A percentile compares a stretch with the other conserved stretches of the same genome.
These are phyloP conservation scores for Drosophila sp. DNA, from an alignment of 1,140 invertebrate genomes.

Conservation along the genomic window DNA sequence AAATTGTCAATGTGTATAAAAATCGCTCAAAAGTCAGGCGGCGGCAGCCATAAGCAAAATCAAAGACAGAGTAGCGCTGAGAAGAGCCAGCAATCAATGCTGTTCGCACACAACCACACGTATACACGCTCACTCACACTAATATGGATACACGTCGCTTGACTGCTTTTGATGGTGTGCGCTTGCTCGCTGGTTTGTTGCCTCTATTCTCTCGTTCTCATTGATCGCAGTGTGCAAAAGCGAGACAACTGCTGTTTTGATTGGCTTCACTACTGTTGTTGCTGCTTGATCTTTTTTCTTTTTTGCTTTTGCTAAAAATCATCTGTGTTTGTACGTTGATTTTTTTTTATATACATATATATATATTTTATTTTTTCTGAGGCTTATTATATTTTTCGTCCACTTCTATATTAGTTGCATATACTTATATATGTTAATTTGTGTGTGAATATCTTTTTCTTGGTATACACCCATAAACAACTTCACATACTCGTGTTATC, in stretches of 20 bases:
- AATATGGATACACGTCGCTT: conserved; percentile 70
- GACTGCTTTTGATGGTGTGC: conserved; percentile 64
- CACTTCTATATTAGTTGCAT: conserved; percentile 72
- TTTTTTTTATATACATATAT: no score
- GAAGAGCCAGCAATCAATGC: conserved; percentile 69
- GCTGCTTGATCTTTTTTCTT: conserved; percentile 77
- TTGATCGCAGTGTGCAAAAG: conserved; percentile 65
- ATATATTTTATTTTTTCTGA: conserved; percentile 60
- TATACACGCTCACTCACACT: conserved; percentile 31
- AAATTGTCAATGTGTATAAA: conserved; percentile 53
- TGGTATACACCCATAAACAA: conserved; percentile 57
- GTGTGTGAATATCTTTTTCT: conserved; percentile 64
- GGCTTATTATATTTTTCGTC: conserved; percentile 77
- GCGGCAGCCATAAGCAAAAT: conserved; percentile 69
- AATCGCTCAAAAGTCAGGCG: conserved; percentile 71
- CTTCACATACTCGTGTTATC: conserved; percentile 25
- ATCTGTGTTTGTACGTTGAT: conserved; percentile 80
- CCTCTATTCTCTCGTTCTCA: conserved; percentile 46
- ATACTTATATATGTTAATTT: conserved; percentile 65
- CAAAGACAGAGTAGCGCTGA: conserved; percentile 59
- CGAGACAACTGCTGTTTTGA: conserved; percentile 82
- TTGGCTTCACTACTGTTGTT: conserved; percentile 70
- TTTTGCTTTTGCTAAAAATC: conserved; percentile 77
- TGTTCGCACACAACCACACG: conserved; percentile 35
- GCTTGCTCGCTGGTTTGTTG: conserved; percentile 50